Conservation (phyloP, 2,888 invertebrate species). For the Hanleya hanleyi region DNA sequence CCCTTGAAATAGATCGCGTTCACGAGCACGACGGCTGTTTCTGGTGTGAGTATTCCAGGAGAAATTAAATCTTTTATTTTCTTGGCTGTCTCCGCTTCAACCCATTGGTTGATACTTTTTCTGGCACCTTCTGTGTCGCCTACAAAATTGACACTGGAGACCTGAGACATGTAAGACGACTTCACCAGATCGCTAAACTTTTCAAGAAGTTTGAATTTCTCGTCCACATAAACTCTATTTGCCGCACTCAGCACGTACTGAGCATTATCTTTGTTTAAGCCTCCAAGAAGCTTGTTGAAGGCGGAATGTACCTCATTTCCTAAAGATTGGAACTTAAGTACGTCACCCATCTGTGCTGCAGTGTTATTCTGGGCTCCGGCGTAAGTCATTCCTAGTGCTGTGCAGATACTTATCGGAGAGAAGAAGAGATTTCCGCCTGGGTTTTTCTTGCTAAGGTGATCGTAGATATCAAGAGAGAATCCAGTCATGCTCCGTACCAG, state of each 20-base stretch:
- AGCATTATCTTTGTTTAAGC: constrained; percentile 33
- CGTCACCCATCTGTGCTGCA: constrained; percentile 55
- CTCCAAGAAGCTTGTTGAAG: constrained; percentile 40
- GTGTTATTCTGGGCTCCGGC: constrained; percentile 72
- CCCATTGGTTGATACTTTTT: constrained; percentile 85
- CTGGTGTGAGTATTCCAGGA: constrained; percentile 71
- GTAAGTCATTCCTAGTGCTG: constrained; percentile 72
- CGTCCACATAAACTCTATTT: constrained; percentile 56
- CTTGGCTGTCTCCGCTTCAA: constrained; percentile 84
- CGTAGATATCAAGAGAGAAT: not conserved
- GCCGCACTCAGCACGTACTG: constrained; percentile 55
- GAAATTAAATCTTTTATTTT: constrained; percentile 86
- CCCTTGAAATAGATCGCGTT: constrained; percentile 76
- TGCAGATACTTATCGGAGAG: constrained; percentile 72
- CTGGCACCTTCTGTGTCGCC: constrained; percentile 67
- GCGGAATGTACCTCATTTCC: constrained; percentile 31
- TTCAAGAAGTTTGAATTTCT: constrained; percentile 41
- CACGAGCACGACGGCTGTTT: constrained; percentile 72
- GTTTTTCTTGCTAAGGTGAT: not conserved
- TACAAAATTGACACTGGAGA: constrained; percentile 65
- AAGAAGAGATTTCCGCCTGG: constrained; percentile 52
- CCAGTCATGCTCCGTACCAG: not conserved
- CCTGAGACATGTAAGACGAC: constrained; percentile 46
- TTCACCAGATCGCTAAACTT: constrained; percentile 47
- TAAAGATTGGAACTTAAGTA: no score